Evolutionary conservation across 2,797 vertebrate species (phyloP).

Genomic region (Apogon hyalosoma): DNA sequence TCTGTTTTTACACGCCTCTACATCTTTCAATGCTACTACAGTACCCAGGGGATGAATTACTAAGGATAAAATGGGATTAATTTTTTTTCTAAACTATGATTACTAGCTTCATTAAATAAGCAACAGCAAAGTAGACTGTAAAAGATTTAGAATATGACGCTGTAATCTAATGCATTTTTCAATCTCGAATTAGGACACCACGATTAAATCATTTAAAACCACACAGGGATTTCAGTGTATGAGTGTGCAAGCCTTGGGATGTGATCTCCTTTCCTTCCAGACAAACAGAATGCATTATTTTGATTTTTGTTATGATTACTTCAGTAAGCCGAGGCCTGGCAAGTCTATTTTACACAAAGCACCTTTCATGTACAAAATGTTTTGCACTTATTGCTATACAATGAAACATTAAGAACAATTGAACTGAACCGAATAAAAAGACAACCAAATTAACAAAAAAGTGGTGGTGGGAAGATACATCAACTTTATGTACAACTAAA

Average conservation of each 20-base stretch:
- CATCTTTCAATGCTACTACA: conserved; percentile 59
- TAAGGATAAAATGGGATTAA: conserved; percentile 67
- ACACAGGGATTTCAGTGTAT: conserved; percentile 56
- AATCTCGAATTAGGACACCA: conserved; percentile 62
- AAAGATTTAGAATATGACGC: conserved; percentile 51
- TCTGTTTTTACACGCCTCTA: conserved; percentile 63
- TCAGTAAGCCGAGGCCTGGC: conserved; percentile 11
- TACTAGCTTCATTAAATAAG: conserved; percentile 73
- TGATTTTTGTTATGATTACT: conserved; percentile 22
- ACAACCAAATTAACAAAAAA: conserved; percentile 2
- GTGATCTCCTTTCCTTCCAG: conserved; percentile 47
- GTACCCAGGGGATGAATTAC: conserved; percentile 70
- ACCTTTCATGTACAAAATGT: conserved; percentile 36
- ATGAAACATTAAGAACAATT: conserved; percentile 13
- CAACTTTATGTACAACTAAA: too few species aligned
- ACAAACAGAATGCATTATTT: conserved; percentile 35
- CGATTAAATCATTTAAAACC: conserved; percentile 64
- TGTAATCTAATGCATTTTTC: conserved; percentile 64
- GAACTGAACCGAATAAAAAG: not conserved
- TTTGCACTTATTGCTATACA: conserved; percentile 22
- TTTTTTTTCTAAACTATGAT: conserved; percentile 76
- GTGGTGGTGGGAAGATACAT: too few species aligned
- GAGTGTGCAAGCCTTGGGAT: conserved; percentile 31
- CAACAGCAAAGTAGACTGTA: conserved; percentile 53
- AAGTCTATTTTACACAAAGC: conserved; percentile 38